Evolutionary conservation across 2,888 invertebrate species (phyloP).

Genomic region (Nephrotoma appendiculata): DNA sequence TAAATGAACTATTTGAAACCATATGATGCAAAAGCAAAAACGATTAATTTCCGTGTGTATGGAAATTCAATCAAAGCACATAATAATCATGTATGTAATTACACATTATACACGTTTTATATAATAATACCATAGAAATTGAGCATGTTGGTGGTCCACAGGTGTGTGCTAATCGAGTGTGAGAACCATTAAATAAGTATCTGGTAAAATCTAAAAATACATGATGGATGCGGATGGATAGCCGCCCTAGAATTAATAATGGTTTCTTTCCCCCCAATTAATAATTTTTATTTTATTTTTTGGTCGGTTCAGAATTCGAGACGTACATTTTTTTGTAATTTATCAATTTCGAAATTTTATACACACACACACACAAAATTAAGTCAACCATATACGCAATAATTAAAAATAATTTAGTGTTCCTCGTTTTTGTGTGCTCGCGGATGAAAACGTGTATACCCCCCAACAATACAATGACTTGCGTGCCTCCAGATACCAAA

Average conservation of each 20-base stretch:
- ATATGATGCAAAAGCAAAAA: neutral
- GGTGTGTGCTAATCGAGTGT: neutral
- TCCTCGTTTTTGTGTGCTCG: neutral
- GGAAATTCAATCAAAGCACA: neutral
- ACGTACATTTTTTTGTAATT: neutral
- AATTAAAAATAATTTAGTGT: neutral
- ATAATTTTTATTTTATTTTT: neutral
- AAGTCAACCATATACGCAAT: neutral
- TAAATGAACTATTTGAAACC: neutral
- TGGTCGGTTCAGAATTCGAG: neutral
- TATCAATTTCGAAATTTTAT: neutral
- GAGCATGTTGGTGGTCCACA: neutral
- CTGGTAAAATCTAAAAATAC: neutral
- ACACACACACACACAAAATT: neutral
- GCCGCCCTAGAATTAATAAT: neutral
- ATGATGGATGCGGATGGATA: neutral
- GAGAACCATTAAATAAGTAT: neutral
- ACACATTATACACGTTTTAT: neutral
- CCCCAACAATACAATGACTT: neutral
- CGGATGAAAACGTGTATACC: neutral
- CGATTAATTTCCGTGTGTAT: neutral
- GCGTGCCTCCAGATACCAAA: neutral
- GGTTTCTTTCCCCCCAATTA: neutral
- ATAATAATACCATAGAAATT: neutral
- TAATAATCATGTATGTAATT: neutral